These are phyloP conservation scores for Motacilla tschutschensis DNA, from an alignment of 2,113 vertebrate genomes.

Conservation along the genomic window DNA sequence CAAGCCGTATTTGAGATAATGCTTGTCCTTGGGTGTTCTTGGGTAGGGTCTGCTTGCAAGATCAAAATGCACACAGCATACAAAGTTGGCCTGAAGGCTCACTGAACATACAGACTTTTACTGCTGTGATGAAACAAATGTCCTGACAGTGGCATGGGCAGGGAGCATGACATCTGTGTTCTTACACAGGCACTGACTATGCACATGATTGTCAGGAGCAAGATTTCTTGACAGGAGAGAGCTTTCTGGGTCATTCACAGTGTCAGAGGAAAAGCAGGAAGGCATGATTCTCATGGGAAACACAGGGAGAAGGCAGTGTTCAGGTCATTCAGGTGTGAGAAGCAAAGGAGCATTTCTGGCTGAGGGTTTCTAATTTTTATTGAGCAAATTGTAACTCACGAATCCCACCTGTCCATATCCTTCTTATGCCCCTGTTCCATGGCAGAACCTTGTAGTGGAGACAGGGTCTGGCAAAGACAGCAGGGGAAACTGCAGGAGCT, in stretches of 20 bases:
- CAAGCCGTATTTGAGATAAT: not conserved
- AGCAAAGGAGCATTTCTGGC: not conserved
- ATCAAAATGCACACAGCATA: not conserved
- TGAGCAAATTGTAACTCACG: not conserved
- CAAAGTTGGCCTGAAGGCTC: not conserved
- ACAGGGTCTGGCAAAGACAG: not conserved
- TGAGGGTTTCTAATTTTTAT: not conserved
- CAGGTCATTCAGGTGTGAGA: not conserved
- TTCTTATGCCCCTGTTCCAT: not conserved
- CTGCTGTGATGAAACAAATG: not conserved
- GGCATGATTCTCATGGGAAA: not conserved
- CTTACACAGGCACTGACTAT: not conserved
- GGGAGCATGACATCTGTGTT: not conserved
- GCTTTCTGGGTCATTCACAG: not conserved
- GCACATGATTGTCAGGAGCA: not conserved
- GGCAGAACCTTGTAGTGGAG: not conserved
- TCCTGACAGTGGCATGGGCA: not conserved
- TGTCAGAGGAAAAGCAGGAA: not conserved
- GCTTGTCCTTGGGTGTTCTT: not conserved
- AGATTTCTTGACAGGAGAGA: not conserved
- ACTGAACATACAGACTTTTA: not conserved
- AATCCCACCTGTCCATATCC: not conserved
- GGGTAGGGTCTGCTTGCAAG: not conserved
- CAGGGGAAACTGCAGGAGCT: not conserved
- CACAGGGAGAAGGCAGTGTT: not conserved